phyloP scores from a whole-genome alignment of 2,888 invertebrate genomes.

The Tryphoninae sp. region DNA sequence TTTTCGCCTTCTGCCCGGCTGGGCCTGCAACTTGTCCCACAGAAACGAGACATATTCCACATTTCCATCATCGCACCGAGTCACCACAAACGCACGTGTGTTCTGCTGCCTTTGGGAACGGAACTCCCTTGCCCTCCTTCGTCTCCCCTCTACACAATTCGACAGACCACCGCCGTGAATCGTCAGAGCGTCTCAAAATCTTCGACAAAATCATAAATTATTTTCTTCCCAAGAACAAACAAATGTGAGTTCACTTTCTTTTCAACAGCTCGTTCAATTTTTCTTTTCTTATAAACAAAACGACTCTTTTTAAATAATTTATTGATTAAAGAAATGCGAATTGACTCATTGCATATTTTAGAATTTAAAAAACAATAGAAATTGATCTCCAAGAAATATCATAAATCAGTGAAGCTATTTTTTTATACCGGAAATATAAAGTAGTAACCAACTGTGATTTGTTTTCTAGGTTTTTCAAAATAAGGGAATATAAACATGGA shows the following conservation, averaged over 20 bases:
- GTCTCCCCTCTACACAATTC: background rate
- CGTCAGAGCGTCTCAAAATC: too few relatives aligned
- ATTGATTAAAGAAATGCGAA: too few relatives aligned
- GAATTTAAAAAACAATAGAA: background rate
- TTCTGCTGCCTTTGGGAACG: slow-evolving; percentile 1
- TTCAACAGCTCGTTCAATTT: background rate
- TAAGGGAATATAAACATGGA: too few relatives aligned
- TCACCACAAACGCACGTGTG: slow-evolving; percentile 40
- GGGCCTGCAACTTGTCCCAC: slow-evolving; percentile 8
- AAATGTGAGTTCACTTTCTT: background rate
- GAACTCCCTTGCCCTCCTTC: background rate
- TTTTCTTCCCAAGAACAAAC: slow-evolving; percentile 8
- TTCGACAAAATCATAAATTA: background rate
- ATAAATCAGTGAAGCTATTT: background rate
- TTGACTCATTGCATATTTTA: too few relatives aligned
- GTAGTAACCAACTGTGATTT: too few relatives aligned
- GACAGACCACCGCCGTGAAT: background rate
- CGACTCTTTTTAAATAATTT: too few relatives aligned
- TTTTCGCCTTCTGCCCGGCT: slow-evolving; percentile 2
- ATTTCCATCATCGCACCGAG: slow-evolving; percentile 33
- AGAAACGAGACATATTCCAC: slow-evolving; percentile 14
- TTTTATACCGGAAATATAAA: too few relatives aligned
- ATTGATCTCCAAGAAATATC: background rate
- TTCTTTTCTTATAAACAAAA: background rate
- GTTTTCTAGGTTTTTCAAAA: too few relatives aligned